phyloP scores from a whole-genome alignment of 2,113 vertebrate species.

The Speoplatyrhinus poulsoni region DNA sequence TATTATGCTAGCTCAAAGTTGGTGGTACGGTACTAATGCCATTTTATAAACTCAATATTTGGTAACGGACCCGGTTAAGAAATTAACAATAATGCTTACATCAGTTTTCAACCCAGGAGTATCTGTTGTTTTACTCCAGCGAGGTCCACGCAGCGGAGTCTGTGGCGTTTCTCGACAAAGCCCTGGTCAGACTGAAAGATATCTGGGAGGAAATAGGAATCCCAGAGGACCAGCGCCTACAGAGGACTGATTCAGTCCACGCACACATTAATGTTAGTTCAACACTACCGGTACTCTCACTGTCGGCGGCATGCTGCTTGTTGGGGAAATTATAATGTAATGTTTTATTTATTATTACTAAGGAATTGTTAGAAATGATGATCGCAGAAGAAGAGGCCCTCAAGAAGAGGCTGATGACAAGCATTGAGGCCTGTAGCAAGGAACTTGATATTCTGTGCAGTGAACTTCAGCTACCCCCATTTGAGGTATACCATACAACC shows the following conservation, averaged over 20 bases:
- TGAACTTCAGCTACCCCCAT: conserved; percentile 81
- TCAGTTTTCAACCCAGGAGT: too few species aligned
- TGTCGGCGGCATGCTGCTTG: background rate
- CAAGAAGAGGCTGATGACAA: conserved; percentile 81
- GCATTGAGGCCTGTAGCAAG: conserved; percentile 74
- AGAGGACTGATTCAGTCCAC: conserved; percentile 83
- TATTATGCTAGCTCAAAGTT: too few species aligned
- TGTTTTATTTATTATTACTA: background rate
- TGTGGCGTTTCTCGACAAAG: conserved; percentile 82
- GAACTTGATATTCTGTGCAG: conserved; percentile 76
- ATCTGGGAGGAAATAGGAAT: conserved; percentile 90
- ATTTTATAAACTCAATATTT: too few species aligned
- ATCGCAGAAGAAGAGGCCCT: conserved; percentile 86
- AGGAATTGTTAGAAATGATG: conserved; percentile 90
- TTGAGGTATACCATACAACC: conserved; percentile 73
- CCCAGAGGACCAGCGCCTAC: conserved; percentile 78
- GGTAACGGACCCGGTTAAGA: too few species aligned
- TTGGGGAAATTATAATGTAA: background rate
- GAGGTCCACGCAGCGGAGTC: conserved; percentile 87
- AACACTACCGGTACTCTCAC: background rate
- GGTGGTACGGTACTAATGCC: too few species aligned
- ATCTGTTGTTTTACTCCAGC: conserved; percentile 64
- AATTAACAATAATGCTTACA: too few species aligned
- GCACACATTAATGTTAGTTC: conserved; percentile 85
- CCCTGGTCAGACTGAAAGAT: conserved; percentile 79